Evolutionary conservation across 2,888 invertebrate genomes (phyloP), one percentile per base, ranked within the genome.

Genomic region (Disparrhopalites patrizii): DNA sequence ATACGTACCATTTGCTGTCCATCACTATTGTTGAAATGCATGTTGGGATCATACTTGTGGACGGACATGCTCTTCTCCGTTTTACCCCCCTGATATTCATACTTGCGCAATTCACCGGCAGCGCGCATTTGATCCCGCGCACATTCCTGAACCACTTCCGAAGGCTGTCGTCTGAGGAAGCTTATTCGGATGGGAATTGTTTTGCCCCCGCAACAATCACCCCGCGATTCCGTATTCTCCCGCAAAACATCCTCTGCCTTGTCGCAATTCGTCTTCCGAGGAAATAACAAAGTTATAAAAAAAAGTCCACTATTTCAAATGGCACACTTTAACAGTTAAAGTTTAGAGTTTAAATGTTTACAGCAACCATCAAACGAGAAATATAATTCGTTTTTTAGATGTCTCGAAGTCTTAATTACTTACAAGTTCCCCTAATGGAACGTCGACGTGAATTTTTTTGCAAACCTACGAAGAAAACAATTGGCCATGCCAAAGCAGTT

Each of bases 191-290:
- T 33, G 3, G 57, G 57, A 13, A 57, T 15, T 15, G 36, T 36
- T 13, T 36, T 25, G 3, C 23, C 20, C 38, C 3, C 4, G 38
- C 57, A 57, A 25, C 57, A 57, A 20, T 57, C 57, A 18, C 57
- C 57, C 13, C 57, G 57, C 4, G 18, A n/a, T 23, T 57, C 25
- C 8, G 10, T 20, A 20, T 57, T 57, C 25, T 57, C 57, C 3
- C 38, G 18, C n/a, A 10, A 4, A 36, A 57, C 38, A 13, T 57
- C 57, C 38, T 38, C 38, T 8, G 23, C 7, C 5, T n/a, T 23
- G 5, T 33, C 23, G 20, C 57, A 57, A 8, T 3, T 8, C 7
- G 15, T 51, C 23, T 51, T n/a, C 4, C 25, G n/a, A 47, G 18
- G 13, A 7, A 47, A 13, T 47, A 7, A 47, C 18, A 7, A 13